Evolutionary conservation across 1,140 invertebrate species (phyloP).

Genomic region (Monochamus saltuarius): DNA sequence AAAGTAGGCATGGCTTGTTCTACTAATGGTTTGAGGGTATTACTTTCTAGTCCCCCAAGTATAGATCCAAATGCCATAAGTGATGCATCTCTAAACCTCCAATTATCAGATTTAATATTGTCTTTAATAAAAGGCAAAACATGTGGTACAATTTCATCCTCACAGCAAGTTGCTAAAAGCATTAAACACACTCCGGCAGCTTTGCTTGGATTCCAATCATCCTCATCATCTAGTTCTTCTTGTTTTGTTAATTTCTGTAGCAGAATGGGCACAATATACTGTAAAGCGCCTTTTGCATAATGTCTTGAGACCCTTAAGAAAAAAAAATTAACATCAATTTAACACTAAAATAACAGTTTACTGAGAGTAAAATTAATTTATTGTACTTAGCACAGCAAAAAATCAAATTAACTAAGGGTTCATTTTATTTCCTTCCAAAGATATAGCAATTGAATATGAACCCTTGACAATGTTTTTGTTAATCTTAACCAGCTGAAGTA

Average conservation of each 20-base stretch:
- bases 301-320: constrained; percentile 39
- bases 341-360: no score
- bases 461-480: no score
- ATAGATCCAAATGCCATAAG: constrained; percentile 99
- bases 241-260: constrained; percentile 95
- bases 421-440: no score
- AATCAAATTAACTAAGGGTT: no score
- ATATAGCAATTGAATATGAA: no score
- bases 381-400: neutral
- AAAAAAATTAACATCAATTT: neutral
- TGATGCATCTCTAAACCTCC: constrained; percentile 95
- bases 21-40: constrained; percentile 87
- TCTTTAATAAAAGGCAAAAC: constrained; percentile 96
- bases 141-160: constrained; percentile 93
- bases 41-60: constrained; percentile 87
- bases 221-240: constrained; percentile 92
- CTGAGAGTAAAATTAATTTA: no score
- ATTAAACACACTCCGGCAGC: constrained; percentile 99
- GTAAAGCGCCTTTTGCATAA: constrained; percentile 71
- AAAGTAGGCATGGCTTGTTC: constrained; percentile 95
- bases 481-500: no score
- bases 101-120: constrained; percentile 92
- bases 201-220: constrained; percentile 99
- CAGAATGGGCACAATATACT: constrained; percentile 92
- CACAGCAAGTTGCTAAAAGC: constrained; percentile 94